Evolutionary conservation across 2,113 vertebrate species (phyloP).

Genomic region (Centropristis striata): DNA sequence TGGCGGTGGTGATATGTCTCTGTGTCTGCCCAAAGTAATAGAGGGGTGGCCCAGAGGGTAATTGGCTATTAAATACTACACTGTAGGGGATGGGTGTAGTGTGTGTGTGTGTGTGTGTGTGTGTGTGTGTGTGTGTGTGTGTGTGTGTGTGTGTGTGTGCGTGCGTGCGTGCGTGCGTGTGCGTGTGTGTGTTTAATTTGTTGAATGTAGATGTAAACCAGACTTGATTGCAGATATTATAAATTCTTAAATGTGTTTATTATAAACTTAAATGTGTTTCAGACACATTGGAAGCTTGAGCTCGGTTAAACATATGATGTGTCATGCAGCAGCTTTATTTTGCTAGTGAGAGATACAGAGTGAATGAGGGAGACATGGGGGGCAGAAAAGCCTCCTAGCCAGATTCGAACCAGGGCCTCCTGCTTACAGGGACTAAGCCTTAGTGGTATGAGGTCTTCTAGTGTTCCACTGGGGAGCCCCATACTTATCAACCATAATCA

Average conservation of each 20-base stretch:
- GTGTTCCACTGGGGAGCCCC: no score
- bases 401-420: no score
- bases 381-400: no score
- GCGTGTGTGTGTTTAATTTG: background rate
- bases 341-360: no score
- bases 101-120: background rate
- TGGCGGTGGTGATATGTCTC: constrained; percentile 52
- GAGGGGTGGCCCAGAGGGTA: constrained; percentile 63
- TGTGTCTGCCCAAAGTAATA: constrained; percentile 62
- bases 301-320: background rate
- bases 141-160: background rate
- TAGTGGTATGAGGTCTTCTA: no score
- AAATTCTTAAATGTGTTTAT: background rate
- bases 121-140: background rate
- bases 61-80: constrained; percentile 78
- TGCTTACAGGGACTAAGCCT: no score
- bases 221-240: constrained; percentile 2
- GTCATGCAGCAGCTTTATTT: background rate
- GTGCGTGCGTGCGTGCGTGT: background rate
- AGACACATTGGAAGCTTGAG: background rate
- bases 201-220: constrained; percentile 7
- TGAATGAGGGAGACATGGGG: no score
- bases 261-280: background rate
- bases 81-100: background rate
- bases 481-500: background rate